Evolutionary conservation across 1,140 invertebrate genomes (phyloP).

Genomic region (Pseudomyrmex cubaensis): DNA sequence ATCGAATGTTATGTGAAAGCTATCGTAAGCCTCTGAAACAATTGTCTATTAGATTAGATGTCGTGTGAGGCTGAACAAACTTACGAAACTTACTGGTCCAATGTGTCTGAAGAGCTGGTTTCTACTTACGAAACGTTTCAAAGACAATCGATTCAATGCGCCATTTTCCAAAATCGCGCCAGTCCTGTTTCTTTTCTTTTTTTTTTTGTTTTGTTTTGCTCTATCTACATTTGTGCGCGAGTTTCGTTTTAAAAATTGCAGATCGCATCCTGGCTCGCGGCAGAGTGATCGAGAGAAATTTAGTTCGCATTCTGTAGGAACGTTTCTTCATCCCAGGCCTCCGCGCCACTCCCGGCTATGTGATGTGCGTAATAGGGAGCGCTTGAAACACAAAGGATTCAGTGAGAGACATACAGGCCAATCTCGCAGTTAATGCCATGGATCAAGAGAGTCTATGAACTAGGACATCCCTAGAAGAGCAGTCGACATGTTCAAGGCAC

Average conservation of each 20-base stretch:
- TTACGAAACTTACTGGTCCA: slow-evolving; percentile 70
- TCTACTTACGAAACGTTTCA: slow-evolving; percentile 74
- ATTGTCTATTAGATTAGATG: too few relatives aligned
- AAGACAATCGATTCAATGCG: slow-evolving; percentile 71
- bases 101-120: slow-evolving; percentile 73
- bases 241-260: slow-evolving; percentile 70
- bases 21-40: too few relatives aligned
- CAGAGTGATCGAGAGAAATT: slow-evolving; percentile 73
- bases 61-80: too few relatives aligned
- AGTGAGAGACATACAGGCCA: slow-evolving; percentile 75
- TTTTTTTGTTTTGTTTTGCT: slow-evolving; percentile 58
- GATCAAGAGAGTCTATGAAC: slow-evolving; percentile 78
- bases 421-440: slow-evolving; percentile 78
- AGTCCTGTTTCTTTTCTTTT: slow-evolving; percentile 62
- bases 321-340: slow-evolving; percentile 75
- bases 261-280: slow-evolving; percentile 74
- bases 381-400: slow-evolving; percentile 74
- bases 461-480: slow-evolving; percentile 76
- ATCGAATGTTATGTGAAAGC: too few relatives aligned
- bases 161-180: slow-evolving; percentile 70
- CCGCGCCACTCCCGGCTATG: slow-evolving; percentile 74
- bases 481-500: slow-evolving; percentile 77
- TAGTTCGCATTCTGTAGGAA: slow-evolving; percentile 75
- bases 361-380: slow-evolving; percentile 75
- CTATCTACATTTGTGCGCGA: slow-evolving; percentile 70